Evolutionary conservation across 1,140 invertebrate species (phyloP).

Genomic region (Latrodectus geometricus): DNA sequence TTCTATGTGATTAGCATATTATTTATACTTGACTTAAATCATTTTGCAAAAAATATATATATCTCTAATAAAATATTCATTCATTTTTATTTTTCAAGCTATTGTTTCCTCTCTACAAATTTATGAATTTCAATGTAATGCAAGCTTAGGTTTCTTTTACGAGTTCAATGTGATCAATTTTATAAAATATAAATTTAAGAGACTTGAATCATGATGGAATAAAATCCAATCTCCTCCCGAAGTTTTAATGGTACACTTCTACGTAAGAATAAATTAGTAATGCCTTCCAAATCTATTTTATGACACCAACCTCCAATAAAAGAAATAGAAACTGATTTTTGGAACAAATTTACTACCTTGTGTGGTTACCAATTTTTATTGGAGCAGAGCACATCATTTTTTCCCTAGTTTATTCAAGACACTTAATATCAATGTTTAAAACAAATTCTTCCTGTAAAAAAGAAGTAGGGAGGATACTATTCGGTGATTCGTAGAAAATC

Average conservation of each 20-base stretch:
- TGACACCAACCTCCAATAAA: not conserved
- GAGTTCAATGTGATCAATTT: too few species aligned
- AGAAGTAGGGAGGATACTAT: slow-evolving; percentile 24
- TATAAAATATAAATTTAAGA: too few species aligned
- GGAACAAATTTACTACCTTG: slow-evolving; percentile 18
- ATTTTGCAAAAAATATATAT: too few species aligned
- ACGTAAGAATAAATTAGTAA: not conserved
- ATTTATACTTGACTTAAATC: too few species aligned
- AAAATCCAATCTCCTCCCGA: too few species aligned
- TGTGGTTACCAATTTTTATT: not conserved
- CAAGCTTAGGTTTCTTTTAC: too few species aligned
- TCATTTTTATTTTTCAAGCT: too few species aligned
- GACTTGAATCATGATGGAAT: too few species aligned
- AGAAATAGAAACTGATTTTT: not conserved
- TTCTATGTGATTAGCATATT: too few species aligned
- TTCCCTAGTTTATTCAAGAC: not conserved
- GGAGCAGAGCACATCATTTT: slow-evolving; percentile 1
- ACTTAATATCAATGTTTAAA: slow-evolving; percentile 60
- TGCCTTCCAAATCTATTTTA: not conserved
- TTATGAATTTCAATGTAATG: too few species aligned
- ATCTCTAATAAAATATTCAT: too few species aligned
- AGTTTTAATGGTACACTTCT: not conserved
- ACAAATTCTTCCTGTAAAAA: slow-evolving; percentile 35
- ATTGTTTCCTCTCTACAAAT: too few species aligned
- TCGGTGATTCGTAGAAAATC: slow-evolving; percentile 20